Evolutionary conservation across 1,140 invertebrate species (phyloP), one percentile per base, ranked within the genome.

Genomic region (Macrobrachium rosenbergii): DNA sequence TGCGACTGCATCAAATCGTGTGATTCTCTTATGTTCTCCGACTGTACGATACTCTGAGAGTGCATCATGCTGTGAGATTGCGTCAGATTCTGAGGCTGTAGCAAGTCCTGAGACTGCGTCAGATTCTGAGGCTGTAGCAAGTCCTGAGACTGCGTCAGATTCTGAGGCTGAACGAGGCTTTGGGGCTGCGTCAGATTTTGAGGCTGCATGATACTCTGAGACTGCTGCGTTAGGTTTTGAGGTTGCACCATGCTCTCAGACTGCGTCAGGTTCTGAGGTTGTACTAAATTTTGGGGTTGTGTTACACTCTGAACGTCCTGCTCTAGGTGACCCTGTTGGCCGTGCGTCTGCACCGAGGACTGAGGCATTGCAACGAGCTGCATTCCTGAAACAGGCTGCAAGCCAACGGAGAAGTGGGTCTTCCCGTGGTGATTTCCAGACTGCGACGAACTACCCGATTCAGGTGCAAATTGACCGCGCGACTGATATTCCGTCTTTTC

Each of bases 1-100:
- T 88, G 86, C 14, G 86, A 62, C 17, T 88, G 86, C 37, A 83
- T 79, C 19, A 87, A 43, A 81, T 87, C 81, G 37, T 87, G 85
- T 8, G 85, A 67, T n/a, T 87, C 78, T 0, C 79, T 77, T 23
- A 86, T 21, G 77, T 80, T 86, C 58, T 86, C 76, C 28, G 78
- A 67, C 43, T 87, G 85, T 2, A 87, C 59, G 23, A 87, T 28
- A 81, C 72, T 80, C 59, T 76, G 75, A 19, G 77, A 58, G 14
- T 81, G 78, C 69, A 81, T 21, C 0, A 87, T 10, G 37, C 77
- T 52, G 37, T 79, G 77, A 6, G 72, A 75, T 75, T 52, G 52
- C 6, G 72, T 17, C n/a, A 23, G 83, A 78, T 77, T 85, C 60
- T 87, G 84, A 28, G 84, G 67, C 43, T 87, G 84, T 12, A 62